Evolutionary conservation across 2,888 invertebrate species (phyloP), one percentile per base, ranked within the genome.

Genomic region (Dryobotodes eremita): DNA sequence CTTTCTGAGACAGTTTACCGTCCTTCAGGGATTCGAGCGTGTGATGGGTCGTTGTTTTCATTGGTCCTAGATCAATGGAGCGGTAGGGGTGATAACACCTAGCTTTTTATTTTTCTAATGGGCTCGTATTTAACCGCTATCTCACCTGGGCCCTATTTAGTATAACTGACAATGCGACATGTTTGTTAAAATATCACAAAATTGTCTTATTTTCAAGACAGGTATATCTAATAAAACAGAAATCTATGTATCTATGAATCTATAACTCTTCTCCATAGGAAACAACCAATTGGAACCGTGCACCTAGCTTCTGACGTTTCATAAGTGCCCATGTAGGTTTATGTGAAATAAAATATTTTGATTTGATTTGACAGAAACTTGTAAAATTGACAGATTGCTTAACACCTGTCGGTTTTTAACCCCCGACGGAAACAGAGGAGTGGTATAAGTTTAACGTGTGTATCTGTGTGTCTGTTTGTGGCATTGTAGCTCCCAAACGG

Each of bases 1-100:
- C 69, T 77, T 79, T 23, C 6, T 17, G 23, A 26, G 36, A 55
- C 73, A 62, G 62, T 64, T 73, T 36, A 72, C 23, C 15, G 26
- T 48, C 73, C 62, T 72, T 50, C 20, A 62, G 81, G 69, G 13
- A 55, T 55, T 0, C 7, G 2, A 1, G 6, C 59, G 57, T 20
- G 26, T 20, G 20, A 50, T 70, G 17, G 23, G 42, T 59, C 15
- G 17, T 10, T n/a, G 31, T 57, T 66, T 26, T 50, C n/a, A 26
- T 15, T 31, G 7, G n/a, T 17, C 17, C 11, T 13, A 42, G 42
- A 53, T 71, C 11, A 53, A 20, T 50, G 15, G 20, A 68, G 10
- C 7, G 1, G 48, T 65, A 15, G 23, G 6, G 23, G 10, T 46
- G 13, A 36, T n/a, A 20, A 3, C 10, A 6, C 2, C 0, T 8